Evolutionary conservation across 2,113 vertebrate species (phyloP), one percentile per base, ranked within the genome.

Genomic region (Zonotrichia leucophrys): DNA sequence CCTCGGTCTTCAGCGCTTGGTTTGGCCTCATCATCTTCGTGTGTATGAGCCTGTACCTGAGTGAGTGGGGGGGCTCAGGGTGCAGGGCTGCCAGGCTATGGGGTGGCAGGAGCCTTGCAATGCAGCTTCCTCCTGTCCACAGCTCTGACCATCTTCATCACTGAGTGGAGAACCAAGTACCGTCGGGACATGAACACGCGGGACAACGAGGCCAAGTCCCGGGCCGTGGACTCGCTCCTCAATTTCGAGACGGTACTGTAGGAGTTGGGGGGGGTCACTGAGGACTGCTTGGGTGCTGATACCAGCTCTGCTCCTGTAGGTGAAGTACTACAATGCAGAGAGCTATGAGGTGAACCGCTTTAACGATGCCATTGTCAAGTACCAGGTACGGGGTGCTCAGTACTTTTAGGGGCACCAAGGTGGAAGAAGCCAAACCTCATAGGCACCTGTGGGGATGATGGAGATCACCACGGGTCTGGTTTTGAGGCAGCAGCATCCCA

Each of bases 321-420:
- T 99, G 70, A 99, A 99, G 90, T 99, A 99, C 94, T 99, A 99
- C 96, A 99, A 99, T 2, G 99, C 99, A 0, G 99, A 99, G 95
- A 93, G 78, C 87, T 99, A 99, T 0, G 99, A 99, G 96, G 99
- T 99, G 33, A 93, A 97, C 25, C 98, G 99, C 30, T 99, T 99
- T 66, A 98, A 98, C 3, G 98, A 98, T 3, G 98, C 99, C 87
- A 99, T 99, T 86, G 6, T 99, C 35, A 99, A 99, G 69, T 99
- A 99, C 92, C 99, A 99, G 99, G 99, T 99, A 94, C 0, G 0
- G n/a, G 25, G 8, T 4, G 9, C 44, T 86, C 67, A 21, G 35
- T 58, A 53, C 11, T 69, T 18, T 20, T 9, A 7, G 25, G n/a
- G 25, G 14, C 41, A 21, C 17, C 7, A 3, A 30, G 35, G 22